Evolutionary conservation across 2,113 vertebrate genomes (phyloP).

Genomic region (Australoheros scitulus): DNA sequence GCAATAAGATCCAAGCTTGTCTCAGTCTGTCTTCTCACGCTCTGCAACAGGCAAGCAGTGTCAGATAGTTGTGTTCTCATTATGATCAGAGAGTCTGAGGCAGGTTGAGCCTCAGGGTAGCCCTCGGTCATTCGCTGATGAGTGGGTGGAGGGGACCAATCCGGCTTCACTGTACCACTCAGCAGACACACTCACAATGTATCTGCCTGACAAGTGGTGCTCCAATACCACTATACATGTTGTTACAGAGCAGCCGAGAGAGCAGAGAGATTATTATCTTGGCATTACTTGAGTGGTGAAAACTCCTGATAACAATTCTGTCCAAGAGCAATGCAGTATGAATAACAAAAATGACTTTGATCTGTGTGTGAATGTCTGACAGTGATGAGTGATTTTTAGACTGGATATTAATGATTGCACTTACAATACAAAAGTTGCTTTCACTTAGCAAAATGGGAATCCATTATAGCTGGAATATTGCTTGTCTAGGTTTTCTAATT

Average conservation of each 20-base stretch:
- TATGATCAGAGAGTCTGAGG: slow-evolving; percentile 39
- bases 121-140: slow-evolving; percentile 53
- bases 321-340: slow-evolving; percentile 44
- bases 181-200: slow-evolving; percentile 41
- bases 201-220: slow-evolving; percentile 51
- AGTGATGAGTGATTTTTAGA: slow-evolving; percentile 49
- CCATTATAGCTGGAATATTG: not conserved
- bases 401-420: slow-evolving; percentile 57
- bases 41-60: slow-evolving; percentile 26
- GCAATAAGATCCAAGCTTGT: not conserved
- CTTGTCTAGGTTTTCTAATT: slow-evolving; percentile 9
- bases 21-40: slow-evolving; percentile 7
- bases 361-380: slow-evolving; percentile 39
- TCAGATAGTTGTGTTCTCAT: slow-evolving; percentile 30
- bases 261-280: slow-evolving; percentile 62
- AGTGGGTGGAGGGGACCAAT: slow-evolving; percentile 55
- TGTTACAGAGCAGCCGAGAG: slow-evolving; percentile 58
- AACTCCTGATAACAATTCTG: slow-evolving; percentile 57
- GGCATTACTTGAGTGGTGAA: slow-evolving; percentile 56
- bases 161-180: slow-evolving; percentile 44
- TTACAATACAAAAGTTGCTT: slow-evolving; percentile 44
- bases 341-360: slow-evolving; percentile 54
- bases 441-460: slow-evolving; percentile 26
- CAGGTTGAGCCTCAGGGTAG: slow-evolving; percentile 47
- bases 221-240: slow-evolving; percentile 54